Evolutionary conservation across 2,888 invertebrate species (phyloP), one percentile per base, ranked within the genome.

Genomic region (Plebejus anna): DNA sequence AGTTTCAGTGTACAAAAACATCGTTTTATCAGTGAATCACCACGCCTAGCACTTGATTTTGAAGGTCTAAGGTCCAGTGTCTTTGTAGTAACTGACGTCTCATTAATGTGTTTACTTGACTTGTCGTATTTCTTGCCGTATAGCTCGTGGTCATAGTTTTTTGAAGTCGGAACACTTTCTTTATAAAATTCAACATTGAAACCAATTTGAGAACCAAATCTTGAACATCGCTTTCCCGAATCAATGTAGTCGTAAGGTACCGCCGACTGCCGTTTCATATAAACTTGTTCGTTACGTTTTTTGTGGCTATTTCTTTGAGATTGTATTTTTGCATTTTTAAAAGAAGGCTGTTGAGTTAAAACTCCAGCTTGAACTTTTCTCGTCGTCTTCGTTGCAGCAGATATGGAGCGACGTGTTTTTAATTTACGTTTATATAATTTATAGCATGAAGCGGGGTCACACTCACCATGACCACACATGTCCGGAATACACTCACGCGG

Each of bases 1-100:
- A 86, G 77, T 79, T 84, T 83, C 38, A 85, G 76, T 55, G 82
- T 82, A 77, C 87, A 86, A 77, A 84, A 87, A 82, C 88, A 86
- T 78, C 86, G 81, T 79, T 84, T 83, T 75, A 83, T 72, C 57
- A 73, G 61, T 13, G 80, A 76, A 16, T 72, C 55, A 47, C 66
- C 32, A 11, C 47, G 32, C 70, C 66, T 61, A 70, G 51, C 47
- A 70, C n/a, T 16, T 47, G 28, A 71, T 36, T 76, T 51, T 38
- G 9, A 38, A 55, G 70, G 51, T 55, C 36, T 57, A 47, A 22
- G n/a, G 38, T 1, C 71, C 70, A 7, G n/a, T 57, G 38, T 38
- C 32, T 71, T 76, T 38, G 13, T 38, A 36, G 11, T n/a, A 47
- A 51, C 32, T 59, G 11, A 13, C 11, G 16, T 11, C 55, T 16